These are phyloP conservation scores for Cossypha polioptera DNA, from an alignment of 2,797 vertebrate genomes.

Conservation along the genomic window DNA sequence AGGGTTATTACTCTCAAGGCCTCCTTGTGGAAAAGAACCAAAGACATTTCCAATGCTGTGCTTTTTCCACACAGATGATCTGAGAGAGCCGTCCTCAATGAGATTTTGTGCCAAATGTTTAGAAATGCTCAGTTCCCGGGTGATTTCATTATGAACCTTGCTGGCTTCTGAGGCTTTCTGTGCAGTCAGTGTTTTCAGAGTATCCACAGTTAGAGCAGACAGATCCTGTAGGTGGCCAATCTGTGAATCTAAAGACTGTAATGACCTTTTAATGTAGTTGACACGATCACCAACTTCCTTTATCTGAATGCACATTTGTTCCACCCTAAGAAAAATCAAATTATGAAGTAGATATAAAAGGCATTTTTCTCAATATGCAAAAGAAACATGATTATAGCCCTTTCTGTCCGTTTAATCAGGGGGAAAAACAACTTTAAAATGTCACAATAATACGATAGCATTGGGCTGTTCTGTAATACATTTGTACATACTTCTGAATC, in stretches of 20 bases:
- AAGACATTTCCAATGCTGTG: conserved; percentile 86
- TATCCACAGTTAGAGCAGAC: conserved; percentile 95
- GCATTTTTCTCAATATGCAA: neutral
- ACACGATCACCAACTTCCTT: conserved; percentile 97
- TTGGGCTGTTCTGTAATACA: neutral
- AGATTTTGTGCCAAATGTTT: conserved; percentile 91
- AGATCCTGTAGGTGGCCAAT: conserved; percentile 99
- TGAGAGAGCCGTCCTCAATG: conserved; percentile 83
- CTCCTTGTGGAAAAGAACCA: conserved; percentile 83
- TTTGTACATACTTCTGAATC: neutral
- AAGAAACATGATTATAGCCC: neutral
- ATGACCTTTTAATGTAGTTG: conserved; percentile 96
- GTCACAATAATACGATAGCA: neutral
- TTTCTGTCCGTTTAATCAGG: neutral
- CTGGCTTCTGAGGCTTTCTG: conserved; percentile 96
- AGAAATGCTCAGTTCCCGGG: conserved; percentile 93
- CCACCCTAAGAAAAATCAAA: conserved; percentile 82
- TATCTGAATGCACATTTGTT: conserved; percentile 96
- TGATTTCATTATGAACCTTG: conserved; percentile 98
- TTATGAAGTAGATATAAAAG: neutral
- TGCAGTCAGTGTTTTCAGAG: conserved; percentile 93
- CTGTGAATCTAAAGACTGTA: conserved; percentile 96
- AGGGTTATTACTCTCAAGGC: conserved; percentile 85
- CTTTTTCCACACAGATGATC: conserved; percentile 89
- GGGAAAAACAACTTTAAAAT: neutral